These are phyloP conservation scores for Pachycephus smyrnensis DNA, from an alignment of 2,888 invertebrate genomes.

Conservation along the genomic window DNA sequence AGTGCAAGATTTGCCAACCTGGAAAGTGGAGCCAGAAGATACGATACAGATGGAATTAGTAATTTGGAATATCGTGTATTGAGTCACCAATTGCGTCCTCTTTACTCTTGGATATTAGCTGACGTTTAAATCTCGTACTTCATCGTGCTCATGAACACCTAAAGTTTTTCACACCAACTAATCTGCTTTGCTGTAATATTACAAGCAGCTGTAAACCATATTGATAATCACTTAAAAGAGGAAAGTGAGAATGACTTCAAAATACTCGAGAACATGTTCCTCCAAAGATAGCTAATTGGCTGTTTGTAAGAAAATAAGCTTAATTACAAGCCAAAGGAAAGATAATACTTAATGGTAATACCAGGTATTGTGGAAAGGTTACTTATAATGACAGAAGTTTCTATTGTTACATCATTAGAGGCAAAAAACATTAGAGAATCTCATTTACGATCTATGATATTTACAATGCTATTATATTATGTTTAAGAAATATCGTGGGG, in stretches of 20 bases:
- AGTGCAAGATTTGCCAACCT: slow-evolving; percentile 56
- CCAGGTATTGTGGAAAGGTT: not conserved
- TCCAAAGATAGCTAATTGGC: not conserved
- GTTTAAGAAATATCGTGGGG: not conserved
- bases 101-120: slow-evolving; percentile 64
- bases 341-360: not conserved
- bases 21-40: slow-evolving; percentile 55
- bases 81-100: slow-evolving; percentile 56
- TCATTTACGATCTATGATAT: not conserved
- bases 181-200: not conserved
- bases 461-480: not conserved
- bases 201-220: not conserved
- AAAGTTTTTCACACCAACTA: not conserved
- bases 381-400: not conserved
- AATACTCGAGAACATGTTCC: not conserved
- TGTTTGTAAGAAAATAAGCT: not conserved
- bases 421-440: not conserved
- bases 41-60: slow-evolving; percentile 61
- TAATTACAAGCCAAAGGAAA: not conserved
- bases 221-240: not conserved
- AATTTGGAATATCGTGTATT: slow-evolving; percentile 61
- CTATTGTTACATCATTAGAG: not conserved
- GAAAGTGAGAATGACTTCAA: not conserved
- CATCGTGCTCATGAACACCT: not conserved
- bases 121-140: slow-evolving; percentile 43